Base-by-base conservation (phyloP, 2,888 invertebrate species). In the Ypsolopha sequella region DNA sequence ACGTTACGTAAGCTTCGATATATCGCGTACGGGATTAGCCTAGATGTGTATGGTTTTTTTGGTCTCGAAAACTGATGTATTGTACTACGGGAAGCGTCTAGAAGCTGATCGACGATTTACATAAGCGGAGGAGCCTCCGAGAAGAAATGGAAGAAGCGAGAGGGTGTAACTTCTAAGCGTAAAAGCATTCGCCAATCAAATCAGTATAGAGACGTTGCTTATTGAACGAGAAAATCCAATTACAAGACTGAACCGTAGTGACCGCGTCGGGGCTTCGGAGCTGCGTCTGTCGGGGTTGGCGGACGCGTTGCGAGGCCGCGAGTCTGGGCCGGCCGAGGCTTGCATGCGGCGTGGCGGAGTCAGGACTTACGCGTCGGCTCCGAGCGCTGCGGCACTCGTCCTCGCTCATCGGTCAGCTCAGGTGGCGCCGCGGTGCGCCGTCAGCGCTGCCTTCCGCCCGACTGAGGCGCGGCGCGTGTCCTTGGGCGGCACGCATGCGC, bases 221-320 rank as follows among this genome's bases (percentile, higher is more conserved):
- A 82, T 80, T 68, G 80, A 84, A 80, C 78, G 80, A 76, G 66
- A 80, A 80, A 82, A 84, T 80, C 80, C 77, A 85, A 84, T 86
- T 85, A 86, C 86, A 68, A 86, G 85, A 64, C 79, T 84, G 81
- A 86, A 86, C 66, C 84, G 82, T 65, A 86, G 82, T 68, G 76
- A 79, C 66, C 85, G 78, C 68, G 51, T 46, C 13, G 84, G 81
- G 76, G 80, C 80, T 78, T 80, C 79, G 62, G 77, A 73, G 73
- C 68, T 3, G 24, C 24, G 24, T 24, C 24, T 24, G 71, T 68
- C 76, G 65, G 71, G 68, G 24, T 2, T 24, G 24, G 76, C 65
- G 71, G 80, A 80, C 66, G 81, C 75, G 73, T 76, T 71, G 74
- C 76, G 79, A 69, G 77, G 68, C 64, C 70, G 58, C n/a, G 35